Percentiles rank a stretch among this genome's conserved stretches.
phyloP scores from a whole-genome alignment of 2,797 vertebrate species.

The Sebastes reedi region DNA sequence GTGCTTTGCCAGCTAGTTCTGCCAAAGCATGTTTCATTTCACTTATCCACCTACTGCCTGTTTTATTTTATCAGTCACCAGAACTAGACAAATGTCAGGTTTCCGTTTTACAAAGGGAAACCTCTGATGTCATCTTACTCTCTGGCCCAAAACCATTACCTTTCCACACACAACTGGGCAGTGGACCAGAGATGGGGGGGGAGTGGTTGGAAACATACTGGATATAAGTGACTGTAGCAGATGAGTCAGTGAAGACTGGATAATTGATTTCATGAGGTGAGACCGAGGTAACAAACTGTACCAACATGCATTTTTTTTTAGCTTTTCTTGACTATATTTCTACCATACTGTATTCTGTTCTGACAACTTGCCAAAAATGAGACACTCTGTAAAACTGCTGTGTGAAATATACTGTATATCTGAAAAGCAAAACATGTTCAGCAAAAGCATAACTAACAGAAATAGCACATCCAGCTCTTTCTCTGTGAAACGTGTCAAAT shows the following conservation, averaged over 20 bases:
- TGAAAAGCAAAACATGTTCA: not conserved
- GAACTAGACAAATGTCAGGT: slow-evolving; percentile 12
- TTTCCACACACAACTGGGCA: slow-evolving; percentile 10
- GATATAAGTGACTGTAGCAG: not conserved
- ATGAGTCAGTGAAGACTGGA: not conserved
- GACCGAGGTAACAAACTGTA: not conserved
- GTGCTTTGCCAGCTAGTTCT: not conserved
- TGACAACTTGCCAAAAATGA: not conserved
- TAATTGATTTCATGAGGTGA: slow-evolving; percentile 8
- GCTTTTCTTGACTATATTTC: not conserved
- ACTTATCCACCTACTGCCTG: slow-evolving; percentile 9
- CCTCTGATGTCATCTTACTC: slow-evolving; percentile 34
- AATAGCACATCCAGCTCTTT: not conserved
- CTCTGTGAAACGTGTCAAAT: not conserved
- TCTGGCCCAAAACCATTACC: slow-evolving; percentile 1
- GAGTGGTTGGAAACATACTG: not conserved
- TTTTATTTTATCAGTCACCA: slow-evolving; percentile 27
- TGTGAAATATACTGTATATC: not conserved
- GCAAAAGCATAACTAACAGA: not conserved
- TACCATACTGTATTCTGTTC: not conserved
- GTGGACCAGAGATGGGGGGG: not conserved
- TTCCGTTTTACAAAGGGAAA: slow-evolving; percentile 26
- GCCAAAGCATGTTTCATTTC: slow-evolving; percentile 15
- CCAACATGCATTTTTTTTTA: not conserved
- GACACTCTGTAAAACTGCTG: not conserved